Conservation (phyloP, 2,797 vertebrate genomes). For the Vespertilio murinus region DNA sequence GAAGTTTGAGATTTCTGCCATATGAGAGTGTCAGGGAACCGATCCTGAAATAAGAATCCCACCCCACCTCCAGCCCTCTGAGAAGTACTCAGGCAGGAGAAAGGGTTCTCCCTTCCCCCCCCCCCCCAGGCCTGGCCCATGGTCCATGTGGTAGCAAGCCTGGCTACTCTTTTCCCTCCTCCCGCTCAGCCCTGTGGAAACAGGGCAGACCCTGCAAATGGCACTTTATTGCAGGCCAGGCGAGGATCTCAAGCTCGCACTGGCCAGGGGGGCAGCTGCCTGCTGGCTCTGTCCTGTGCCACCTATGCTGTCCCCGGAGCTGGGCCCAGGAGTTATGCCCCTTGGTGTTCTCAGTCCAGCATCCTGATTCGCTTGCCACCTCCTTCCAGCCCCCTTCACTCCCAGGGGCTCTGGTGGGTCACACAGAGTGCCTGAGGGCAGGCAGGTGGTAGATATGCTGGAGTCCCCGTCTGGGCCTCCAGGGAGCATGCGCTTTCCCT, state of each 20-base stretch:
- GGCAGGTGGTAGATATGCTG: neutral
- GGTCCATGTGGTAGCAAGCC: neutral
- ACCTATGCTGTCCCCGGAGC: neutral
- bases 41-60: neutral
- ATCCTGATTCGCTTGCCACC: neutral
- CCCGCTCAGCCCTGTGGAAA: neutral
- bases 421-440: neutral
- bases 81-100: constrained; percentile 8
- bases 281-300: neutral
- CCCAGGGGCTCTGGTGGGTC: neutral
- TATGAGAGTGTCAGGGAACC: neutral
- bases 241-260: neutral
- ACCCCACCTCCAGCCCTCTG: neutral
- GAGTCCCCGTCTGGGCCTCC: neutral
- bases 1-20: neutral
- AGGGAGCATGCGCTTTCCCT: neutral
- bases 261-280: neutral
- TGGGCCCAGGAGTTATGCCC: neutral
- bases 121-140: neutral
- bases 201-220: neutral
- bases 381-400: neutral
- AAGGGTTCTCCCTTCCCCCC: neutral
- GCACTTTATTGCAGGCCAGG: constrained; percentile 1
- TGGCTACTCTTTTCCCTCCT: neutral
- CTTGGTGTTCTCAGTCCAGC: neutral